Evolutionary conservation across 2,113 vertebrate species (phyloP).

Genomic region (Numida meleagris): DNA sequence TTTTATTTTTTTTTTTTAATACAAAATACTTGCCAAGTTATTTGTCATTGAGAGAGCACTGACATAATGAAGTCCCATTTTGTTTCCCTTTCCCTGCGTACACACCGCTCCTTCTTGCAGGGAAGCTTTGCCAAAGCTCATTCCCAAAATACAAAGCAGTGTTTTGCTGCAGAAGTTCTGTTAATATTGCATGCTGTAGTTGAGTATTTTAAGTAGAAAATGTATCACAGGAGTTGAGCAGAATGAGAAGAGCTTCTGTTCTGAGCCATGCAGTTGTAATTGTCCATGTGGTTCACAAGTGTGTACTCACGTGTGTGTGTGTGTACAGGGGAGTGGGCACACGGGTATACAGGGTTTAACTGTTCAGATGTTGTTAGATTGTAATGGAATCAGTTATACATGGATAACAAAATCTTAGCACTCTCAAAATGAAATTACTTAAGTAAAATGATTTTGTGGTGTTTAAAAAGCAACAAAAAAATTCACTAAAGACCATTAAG

Average conservation of each 20-base stretch:
- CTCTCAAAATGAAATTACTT: slow-evolving; percentile 17
- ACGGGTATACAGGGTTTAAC: not conserved
- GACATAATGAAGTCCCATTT: not conserved
- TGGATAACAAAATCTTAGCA: slow-evolving; percentile 8
- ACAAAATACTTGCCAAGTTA: not conserved
- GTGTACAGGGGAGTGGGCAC: not conserved
- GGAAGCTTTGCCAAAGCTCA: not conserved
- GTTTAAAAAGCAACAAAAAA: slow-evolving; percentile 62
- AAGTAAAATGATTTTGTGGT: slow-evolving; percentile 40
- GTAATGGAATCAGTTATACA: not conserved
- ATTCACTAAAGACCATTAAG: slow-evolving; percentile 65
- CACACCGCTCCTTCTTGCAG: not conserved
- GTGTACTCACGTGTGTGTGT: not conserved
- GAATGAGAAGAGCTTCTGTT: not conserved
- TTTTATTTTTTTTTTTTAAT: not conserved
- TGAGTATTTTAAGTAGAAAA: not conserved
- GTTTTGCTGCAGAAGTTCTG: not conserved
- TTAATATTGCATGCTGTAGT: not conserved
- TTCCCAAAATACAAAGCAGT: not conserved
- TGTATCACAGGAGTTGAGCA: not conserved
- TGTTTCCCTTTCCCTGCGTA: not conserved
- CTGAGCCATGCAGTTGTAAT: not conserved
- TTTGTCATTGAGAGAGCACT: not conserved
- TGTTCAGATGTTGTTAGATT: not conserved
- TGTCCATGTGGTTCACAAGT: not conserved